These are phyloP conservation scores for Meloidogyne exigua DNA, from an alignment of 1,140 invertebrate species.

Conservation along the genomic window DNA sequence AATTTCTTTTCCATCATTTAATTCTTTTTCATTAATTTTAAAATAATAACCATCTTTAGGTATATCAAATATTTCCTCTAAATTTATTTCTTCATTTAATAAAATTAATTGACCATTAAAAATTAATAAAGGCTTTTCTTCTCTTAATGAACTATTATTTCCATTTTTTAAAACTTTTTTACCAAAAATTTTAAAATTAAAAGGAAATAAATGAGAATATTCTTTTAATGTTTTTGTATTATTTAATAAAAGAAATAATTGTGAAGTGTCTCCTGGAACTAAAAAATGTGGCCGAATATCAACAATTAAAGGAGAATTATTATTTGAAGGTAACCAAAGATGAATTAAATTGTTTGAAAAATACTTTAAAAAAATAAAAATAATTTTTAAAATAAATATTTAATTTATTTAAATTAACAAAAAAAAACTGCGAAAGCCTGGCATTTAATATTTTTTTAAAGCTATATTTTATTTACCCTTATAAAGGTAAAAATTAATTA, in stretches of 20 bases:
- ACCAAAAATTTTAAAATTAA: slow-evolving; percentile 12
- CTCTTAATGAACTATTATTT: neutral
- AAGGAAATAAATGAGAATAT: neutral
- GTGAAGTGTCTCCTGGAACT: neutral
- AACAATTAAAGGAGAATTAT: neutral
- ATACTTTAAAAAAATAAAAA: neutral
- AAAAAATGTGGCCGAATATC: slow-evolving; percentile 14
- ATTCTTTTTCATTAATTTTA: slow-evolving; percentile 10
- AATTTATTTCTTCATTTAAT: neutral
- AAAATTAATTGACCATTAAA: slow-evolving; percentile 3
- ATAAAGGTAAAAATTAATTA: too few species aligned
- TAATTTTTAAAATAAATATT: neutral
- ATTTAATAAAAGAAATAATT: slow-evolving; percentile 8
- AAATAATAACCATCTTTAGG: slow-evolving; percentile 7
- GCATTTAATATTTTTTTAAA: too few species aligned
- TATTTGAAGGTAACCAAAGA: neutral
- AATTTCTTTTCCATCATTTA: slow-evolving; percentile 8
- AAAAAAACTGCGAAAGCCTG: too few species aligned
- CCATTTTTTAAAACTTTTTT: neutral
- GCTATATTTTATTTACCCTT: too few species aligned
- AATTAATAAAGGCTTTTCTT: neutral
- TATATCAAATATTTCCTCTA: neutral
- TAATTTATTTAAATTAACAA: neutral
- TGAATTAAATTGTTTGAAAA: neutral
- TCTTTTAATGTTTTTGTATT: slow-evolving; percentile 1